A percentile compares a stretch with the other conserved stretches of the same genome.
Evolutionary conservation across 1,140 invertebrate species (phyloP).

Genomic region (Chelonus insularis): DNA sequence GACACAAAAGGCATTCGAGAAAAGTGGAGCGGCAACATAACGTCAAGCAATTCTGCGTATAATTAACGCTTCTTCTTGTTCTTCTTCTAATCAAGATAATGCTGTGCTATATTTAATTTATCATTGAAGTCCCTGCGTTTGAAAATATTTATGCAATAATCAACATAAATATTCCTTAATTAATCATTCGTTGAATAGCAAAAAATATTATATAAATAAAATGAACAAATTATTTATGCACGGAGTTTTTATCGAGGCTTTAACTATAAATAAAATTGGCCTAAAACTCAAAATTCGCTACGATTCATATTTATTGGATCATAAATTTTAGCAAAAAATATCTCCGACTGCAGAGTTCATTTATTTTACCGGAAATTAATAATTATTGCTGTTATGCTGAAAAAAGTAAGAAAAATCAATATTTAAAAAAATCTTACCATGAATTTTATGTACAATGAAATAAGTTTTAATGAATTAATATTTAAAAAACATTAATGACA

Average conservation of each 20-base stretch:
- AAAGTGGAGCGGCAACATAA: constrained; percentile 45
- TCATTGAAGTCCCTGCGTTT: not conserved
- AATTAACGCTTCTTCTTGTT: not conserved
- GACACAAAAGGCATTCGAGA: constrained; percentile 40
- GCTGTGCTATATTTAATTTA: constrained; percentile 7
- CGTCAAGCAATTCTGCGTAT: constrained; percentile 13
- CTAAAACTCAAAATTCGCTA: no score
- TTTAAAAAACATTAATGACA: constrained; percentile 26
- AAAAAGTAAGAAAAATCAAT: not conserved
- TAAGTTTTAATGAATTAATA: constrained; percentile 16
- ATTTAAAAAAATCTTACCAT: not conserved
- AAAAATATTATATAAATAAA: no score
- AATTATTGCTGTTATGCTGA: not conserved
- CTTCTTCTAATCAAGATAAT: not conserved
- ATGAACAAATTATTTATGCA: no score
- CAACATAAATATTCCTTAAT: not conserved
- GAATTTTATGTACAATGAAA: not conserved
- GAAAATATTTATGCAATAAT: not conserved
- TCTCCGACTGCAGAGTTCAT: not conserved
- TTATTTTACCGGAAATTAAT: constrained; percentile 1
- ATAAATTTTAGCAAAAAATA: not conserved
- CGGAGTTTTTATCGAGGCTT: no score
- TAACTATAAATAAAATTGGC: no score
- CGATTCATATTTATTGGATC: no score
- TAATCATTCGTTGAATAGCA: no score